Conservation (phyloP, 2,888 invertebrate species). For the Agelastica alni region DNA sequence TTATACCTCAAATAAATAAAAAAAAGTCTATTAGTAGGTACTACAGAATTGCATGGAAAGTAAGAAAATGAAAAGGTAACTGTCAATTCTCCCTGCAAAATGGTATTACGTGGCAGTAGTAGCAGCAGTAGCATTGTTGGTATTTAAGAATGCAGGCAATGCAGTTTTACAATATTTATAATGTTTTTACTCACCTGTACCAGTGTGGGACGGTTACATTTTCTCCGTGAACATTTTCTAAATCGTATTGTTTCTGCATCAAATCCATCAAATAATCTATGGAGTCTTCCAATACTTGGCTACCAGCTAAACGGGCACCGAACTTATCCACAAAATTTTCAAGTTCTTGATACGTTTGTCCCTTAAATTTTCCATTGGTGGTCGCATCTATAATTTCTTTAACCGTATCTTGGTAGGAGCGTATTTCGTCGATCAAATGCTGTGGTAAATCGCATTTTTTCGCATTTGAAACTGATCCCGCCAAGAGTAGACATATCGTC, state of each 20-base stretch:
- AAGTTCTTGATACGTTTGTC: slow-evolving; percentile 52
- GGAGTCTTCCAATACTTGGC: slow-evolving; percentile 59
- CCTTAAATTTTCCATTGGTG: slow-evolving; percentile 45
- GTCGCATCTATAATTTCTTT: slow-evolving; percentile 46
- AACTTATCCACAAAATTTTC: slow-evolving; percentile 59
- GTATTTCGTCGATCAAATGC: slow-evolving; percentile 64
- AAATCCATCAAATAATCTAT: slow-evolving; percentile 62
- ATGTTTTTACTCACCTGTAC: slow-evolving; percentile 57
- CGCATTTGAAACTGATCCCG: not conserved
- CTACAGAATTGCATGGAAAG: too few species aligned
- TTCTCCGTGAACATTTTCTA: slow-evolving; percentile 76
- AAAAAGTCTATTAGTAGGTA: too few species aligned
- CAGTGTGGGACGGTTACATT: slow-evolving; percentile 63
- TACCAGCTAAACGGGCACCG: slow-evolving; percentile 60
- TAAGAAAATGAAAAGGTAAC: too few species aligned
- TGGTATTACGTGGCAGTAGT: too few species aligned
- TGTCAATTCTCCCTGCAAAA: too few species aligned
- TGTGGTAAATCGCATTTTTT: slow-evolving; percentile 56
- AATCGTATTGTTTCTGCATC: slow-evolving; percentile 51
- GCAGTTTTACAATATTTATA: not conserved
- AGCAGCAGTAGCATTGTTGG: too few species aligned
- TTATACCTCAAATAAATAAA: too few species aligned
- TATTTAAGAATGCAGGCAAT: too few species aligned
- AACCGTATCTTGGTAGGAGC: slow-evolving; percentile 50
- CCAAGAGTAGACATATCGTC: not conserved